A percentile compares a stretch with the other conserved stretches of the same genome.
Evolutionary conservation across 2,113 vertebrate species (phyloP).

Genomic region (Maccullochella peelii): DNA sequence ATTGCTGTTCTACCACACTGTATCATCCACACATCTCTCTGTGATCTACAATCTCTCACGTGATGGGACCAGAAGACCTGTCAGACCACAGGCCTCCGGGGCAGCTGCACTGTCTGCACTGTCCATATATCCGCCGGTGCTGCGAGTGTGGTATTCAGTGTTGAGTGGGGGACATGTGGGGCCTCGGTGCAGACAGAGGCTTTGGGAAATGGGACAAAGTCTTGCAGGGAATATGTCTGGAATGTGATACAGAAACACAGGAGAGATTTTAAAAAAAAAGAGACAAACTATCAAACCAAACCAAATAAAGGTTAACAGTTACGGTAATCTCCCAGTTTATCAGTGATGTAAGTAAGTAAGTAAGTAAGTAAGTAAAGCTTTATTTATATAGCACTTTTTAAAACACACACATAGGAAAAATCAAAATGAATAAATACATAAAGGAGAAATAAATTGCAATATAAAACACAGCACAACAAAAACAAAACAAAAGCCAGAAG

Average conservation of each 20-base stretch:
- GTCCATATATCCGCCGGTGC: neutral
- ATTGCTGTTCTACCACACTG: neutral
- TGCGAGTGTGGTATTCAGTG: slow-evolving; percentile 45
- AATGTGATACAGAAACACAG: slow-evolving; percentile 52
- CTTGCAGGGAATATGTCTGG: slow-evolving; percentile 52
- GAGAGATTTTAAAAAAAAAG: neutral
- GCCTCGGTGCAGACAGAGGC: slow-evolving; percentile 33
- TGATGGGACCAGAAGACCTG: neutral
- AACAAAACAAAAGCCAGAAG: too few relatives aligned
- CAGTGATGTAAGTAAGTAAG: slow-evolving; percentile 42
- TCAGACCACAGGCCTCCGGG: neutral
- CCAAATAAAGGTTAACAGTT: neutral
- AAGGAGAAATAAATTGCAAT: too few relatives aligned
- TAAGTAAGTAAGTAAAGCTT: too few relatives aligned
- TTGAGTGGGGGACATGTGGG: slow-evolving; percentile 51
- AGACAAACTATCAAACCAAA: slow-evolving; percentile 33
- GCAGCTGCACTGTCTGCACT: slow-evolving; percentile 37
- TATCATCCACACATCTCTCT: neutral
- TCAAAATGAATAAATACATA: too few relatives aligned
- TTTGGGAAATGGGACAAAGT: slow-evolving; percentile 51
- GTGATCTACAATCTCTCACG: neutral
- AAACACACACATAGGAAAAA: too few relatives aligned
- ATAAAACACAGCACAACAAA: too few relatives aligned
- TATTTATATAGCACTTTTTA: too few relatives aligned
- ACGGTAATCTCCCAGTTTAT: slow-evolving; percentile 32